Percentiles rank a stretch among this genome's conserved stretches.
These are phyloP conservation scores for Heliconius erato DNA, from an alignment of 2,888 invertebrate genomes.

Conservation along the genomic window DNA sequence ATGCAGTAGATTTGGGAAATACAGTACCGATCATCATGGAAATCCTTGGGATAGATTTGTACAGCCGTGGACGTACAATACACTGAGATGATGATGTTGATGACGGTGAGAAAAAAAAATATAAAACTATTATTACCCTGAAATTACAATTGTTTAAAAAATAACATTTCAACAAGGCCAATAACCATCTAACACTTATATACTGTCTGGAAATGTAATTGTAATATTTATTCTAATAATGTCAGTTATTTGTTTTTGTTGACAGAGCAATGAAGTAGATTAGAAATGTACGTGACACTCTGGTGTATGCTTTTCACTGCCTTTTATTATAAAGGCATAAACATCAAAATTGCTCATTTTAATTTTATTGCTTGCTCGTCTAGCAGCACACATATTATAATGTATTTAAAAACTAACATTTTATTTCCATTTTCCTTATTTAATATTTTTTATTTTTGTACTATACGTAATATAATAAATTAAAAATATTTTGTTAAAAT, in stretches of 20 bases:
- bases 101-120: background rate
- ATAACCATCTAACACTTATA: background rate
- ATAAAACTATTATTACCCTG: background rate
- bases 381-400: conserved; percentile 1
- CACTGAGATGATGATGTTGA: too few species aligned
- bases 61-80: too few species aligned
- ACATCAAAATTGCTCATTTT: conserved; percentile 22
- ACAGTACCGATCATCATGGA: too few species aligned
- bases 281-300: conserved; percentile 34
- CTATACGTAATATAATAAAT: too few species aligned
- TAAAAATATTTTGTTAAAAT: too few species aligned
- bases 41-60: too few species aligned
- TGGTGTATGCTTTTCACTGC: background rate
- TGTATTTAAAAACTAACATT: conserved; percentile 36
- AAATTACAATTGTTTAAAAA: background rate
- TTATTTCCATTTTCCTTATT: background rate
- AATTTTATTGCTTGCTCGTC: background rate
- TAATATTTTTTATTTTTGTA: background rate
- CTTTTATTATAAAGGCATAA: conserved; percentile 19
- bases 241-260: conserved; percentile 35
- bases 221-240: conserved; percentile 25
- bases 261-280: conserved; percentile 41
- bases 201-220: background rate
- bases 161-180: background rate
- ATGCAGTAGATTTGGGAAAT: too few species aligned